These are phyloP conservation scores for Orthosia gracilis DNA, from an alignment of 2,888 invertebrate genomes.

Conservation along the genomic window DNA sequence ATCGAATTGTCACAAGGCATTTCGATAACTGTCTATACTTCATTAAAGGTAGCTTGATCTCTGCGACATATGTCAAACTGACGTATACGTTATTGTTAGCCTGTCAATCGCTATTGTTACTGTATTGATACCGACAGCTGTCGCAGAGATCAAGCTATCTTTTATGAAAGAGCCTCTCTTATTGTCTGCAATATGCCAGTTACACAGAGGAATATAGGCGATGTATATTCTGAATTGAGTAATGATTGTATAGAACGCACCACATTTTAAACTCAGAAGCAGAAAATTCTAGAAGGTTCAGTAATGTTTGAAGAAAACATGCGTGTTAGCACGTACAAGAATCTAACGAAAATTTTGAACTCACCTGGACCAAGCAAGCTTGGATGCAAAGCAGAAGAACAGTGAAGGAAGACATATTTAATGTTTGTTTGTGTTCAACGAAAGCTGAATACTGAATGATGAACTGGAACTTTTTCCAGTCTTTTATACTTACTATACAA, in stretches of 20 bases:
- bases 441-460: slow-evolving; percentile 38
- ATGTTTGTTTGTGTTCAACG: slow-evolving; percentile 40
- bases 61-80: too few relatives aligned
- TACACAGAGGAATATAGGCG: too few relatives aligned
- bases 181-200: background rate
- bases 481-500: slow-evolving; percentile 31
- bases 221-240: background rate
- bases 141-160: too few relatives aligned
- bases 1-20: too few relatives aligned
- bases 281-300: background rate
- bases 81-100: too few relatives aligned
- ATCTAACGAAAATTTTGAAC: background rate
- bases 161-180: too few relatives aligned
- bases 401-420: slow-evolving; percentile 69
- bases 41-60: too few relatives aligned
- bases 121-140: too few relatives aligned
- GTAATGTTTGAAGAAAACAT: background rate
- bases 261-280: background rate
- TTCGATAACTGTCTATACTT: too few relatives aligned
- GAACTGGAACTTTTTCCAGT: background rate
- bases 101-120: too few relatives aligned
- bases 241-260: background rate
- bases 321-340: background rate
- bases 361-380: slow-evolving; percentile 73
- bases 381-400: slow-evolving; percentile 71